phyloP scores from a whole-genome alignment of 2,797 vertebrate species.

The Distichodus sexfasciatus region DNA sequence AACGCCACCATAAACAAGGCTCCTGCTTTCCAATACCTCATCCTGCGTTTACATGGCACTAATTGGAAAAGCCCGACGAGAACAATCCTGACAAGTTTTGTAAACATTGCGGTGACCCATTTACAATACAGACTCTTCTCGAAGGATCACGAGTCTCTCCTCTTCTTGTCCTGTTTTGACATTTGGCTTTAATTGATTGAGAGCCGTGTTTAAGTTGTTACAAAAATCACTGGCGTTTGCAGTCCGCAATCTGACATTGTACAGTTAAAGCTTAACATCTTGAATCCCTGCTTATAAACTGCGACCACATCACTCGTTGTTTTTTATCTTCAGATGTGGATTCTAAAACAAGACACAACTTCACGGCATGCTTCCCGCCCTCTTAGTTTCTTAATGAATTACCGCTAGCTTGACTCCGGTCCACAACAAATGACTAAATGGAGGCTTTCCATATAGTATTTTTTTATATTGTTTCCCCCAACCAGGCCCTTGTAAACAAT shows the following conservation, averaged over 20 bases:
- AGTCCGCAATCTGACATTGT: too few species aligned
- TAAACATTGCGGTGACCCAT: background rate
- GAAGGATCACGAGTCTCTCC: background rate
- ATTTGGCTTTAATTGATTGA: background rate
- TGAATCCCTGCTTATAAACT: background rate
- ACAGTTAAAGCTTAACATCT: background rate
- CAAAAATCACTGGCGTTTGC: too few species aligned
- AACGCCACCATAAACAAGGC: conserved; percentile 15
- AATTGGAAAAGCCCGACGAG: background rate
- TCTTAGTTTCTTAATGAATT: background rate
- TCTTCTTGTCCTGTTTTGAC: background rate
- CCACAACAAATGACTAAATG: conserved; percentile 6
- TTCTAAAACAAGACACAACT: background rate
- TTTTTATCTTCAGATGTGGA: background rate
- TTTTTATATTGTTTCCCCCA: background rate
- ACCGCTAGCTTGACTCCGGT: background rate
- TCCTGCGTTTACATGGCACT: background rate
- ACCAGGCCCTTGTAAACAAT: conserved; percentile 8
- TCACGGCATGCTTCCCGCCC: background rate
- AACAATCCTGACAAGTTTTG: background rate
- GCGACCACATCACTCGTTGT: background rate
- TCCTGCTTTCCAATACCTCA: conserved; percentile 9
- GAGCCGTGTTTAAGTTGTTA: too few species aligned
- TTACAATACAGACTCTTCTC: background rate
- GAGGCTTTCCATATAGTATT: conserved; percentile 20